phyloP scores from a whole-genome alignment of 2,888 invertebrate genomes.

The Orchesella flavescens region DNA sequence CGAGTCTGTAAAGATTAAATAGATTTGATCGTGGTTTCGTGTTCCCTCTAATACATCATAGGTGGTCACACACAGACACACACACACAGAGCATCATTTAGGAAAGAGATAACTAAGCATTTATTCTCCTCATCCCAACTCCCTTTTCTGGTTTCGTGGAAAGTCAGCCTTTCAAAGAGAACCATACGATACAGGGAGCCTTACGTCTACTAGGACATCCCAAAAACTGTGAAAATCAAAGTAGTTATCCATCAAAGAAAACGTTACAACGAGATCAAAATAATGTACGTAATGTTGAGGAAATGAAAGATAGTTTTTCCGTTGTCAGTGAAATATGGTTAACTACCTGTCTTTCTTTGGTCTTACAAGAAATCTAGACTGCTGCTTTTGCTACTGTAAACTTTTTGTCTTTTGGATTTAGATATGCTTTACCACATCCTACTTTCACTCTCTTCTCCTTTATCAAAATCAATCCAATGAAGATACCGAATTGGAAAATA shows the following conservation, averaged over 20 bases:
- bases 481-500: not conserved
- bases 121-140: not conserved
- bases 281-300: constrained; percentile 12
- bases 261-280: not conserved
- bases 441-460: not conserved
- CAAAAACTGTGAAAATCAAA: no score
- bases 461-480: not conserved
- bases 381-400: not conserved
- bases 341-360: not conserved
- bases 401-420: not conserved
- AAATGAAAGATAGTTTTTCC: constrained; percentile 6
- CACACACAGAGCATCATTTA: not conserved
- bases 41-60: constrained; percentile 7
- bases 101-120: not conserved
- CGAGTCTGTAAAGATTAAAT: not conserved
- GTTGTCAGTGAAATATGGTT: not conserved
- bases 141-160: not conserved
- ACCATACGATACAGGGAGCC: no score
- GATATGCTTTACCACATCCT: not conserved
- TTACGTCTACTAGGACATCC: no score
- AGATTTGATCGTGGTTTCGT: not conserved
- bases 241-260: no score
- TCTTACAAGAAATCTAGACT: not conserved
- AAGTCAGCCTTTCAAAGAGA: not conserved
- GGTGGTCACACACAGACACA: not conserved